A percentile compares a stretch with the other conserved stretches of the same genome.
phyloP scores from a whole-genome alignment of 2,888 invertebrate species.

The Drosophila mulleri region DNA sequence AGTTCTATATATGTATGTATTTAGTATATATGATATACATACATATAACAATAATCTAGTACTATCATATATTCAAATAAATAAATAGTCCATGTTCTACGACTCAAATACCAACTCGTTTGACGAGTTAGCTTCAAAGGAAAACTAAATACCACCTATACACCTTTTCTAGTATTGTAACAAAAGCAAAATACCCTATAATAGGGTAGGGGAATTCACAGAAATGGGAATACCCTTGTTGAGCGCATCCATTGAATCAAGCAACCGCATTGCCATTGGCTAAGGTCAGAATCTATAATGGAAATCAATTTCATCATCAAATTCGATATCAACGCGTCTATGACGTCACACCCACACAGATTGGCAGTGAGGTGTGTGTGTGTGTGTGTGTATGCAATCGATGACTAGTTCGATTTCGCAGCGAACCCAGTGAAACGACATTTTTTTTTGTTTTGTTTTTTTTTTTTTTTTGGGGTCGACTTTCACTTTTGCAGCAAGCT shows the following conservation, averaged over 20 bases:
- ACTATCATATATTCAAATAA: too few species aligned
- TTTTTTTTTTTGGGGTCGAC: constrained; percentile 9
- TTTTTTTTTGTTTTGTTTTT: constrained; percentile 8
- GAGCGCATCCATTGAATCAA: neutral
- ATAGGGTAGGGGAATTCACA: neutral
- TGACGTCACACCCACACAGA: constrained; percentile 33
- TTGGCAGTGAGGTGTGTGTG: too few species aligned
- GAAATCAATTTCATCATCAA: constrained; percentile 26
- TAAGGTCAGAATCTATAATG: constrained; percentile 30
- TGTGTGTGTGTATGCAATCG: constrained; percentile 9
- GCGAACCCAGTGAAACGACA: neutral
- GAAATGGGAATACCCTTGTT: constrained; percentile 11
- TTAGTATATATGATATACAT: too few species aligned
- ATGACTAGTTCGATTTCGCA: constrained; percentile 25
- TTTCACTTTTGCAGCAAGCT: constrained; percentile 40
- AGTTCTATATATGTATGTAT: too few species aligned
- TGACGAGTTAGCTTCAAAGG: too few species aligned
- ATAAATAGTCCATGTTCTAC: too few species aligned
- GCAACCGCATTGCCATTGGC: constrained; percentile 5
- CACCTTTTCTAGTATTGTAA: too few species aligned
- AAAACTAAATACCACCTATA: too few species aligned
- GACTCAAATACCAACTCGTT: too few species aligned
- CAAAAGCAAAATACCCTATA: too few species aligned
- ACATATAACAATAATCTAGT: too few species aligned
- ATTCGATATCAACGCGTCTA: constrained; percentile 14